Base-by-base conservation (phyloP, 1,140 invertebrate species). In the Onthophagus taurus region DNA sequence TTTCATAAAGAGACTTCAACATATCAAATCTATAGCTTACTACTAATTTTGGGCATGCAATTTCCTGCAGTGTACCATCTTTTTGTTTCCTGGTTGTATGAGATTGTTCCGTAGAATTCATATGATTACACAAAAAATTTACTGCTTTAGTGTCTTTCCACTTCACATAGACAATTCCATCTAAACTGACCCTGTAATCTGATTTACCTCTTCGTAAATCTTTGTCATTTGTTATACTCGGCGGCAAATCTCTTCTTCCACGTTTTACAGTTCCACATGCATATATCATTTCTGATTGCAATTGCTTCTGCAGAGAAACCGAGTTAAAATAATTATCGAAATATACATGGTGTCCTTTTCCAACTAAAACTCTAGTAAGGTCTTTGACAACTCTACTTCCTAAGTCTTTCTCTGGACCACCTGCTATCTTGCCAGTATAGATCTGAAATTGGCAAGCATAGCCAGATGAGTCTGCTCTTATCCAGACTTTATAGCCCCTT, bases 271-370 rank as follows among this genome's bases (percentile, higher is more conserved):
- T 69, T 31, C 60, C 63, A 52, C 57, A 65, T 19, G 60, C 52
- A 48, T 48, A 55, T 38, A 65, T 63, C 16, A 50, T 33, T 31
- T 61, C 56, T 37, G 50, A 37, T 49, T 59, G 51, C 33, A 68
- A 51, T 30, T 56, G 48, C 23, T 61, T 30, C 46, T 68, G 37
- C 6, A 69, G 44, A 31, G 47, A 42, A 43, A 65, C 45, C 44
- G 52, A 55, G 39, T 51, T 58, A 52, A 69, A 69, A 61, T 51
- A 67, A 57, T 68, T 68, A 44, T 69, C 64, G 51, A 67, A 66
- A 50, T 52, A 59, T 17, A 68, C 48, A 18, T 38, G 13, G 45
- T 56, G 47, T 13, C 39, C 35, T 23, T 58, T 55, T 44, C 58
- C 51, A 49, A 49, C 44, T 44, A 59, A 50, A 7, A n/a, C 6